phyloP scores from a whole-genome alignment of 2,888 invertebrate species.

The Caenorhabditis sulstoni region DNA sequence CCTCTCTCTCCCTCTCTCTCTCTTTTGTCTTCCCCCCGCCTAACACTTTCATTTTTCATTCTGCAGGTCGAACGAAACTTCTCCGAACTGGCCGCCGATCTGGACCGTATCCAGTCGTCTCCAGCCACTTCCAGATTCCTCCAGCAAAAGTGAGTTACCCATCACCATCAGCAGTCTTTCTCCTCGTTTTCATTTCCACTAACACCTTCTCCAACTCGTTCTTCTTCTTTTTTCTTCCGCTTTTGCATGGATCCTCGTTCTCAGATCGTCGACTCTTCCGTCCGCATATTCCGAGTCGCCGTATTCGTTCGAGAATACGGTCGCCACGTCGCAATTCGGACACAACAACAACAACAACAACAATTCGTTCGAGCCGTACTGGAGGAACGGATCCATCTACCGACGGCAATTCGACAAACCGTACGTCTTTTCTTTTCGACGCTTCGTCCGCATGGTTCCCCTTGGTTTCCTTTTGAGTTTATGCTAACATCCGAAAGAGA shows the following conservation, averaged over 20 bases:
- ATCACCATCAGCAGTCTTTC: background rate
- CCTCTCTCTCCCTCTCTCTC: constrained; percentile 30
- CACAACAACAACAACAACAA: constrained; percentile 47
- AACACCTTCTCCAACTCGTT: constrained; percentile 19
- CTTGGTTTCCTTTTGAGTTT: constrained; percentile 13
- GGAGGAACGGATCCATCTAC: constrained; percentile 78
- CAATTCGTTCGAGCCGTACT: constrained; percentile 75
- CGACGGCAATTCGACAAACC: constrained; percentile 71
- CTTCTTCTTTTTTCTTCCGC: constrained; percentile 2
- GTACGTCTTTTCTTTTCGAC: constrained; percentile 34
- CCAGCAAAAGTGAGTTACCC: constrained; percentile 53
- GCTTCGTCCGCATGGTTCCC: background rate
- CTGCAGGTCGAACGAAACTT: constrained; percentile 78
- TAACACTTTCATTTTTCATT: background rate
- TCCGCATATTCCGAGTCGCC: constrained; percentile 22
- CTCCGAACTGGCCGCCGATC: constrained; percentile 75
- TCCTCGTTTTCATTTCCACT: constrained; percentile 27
- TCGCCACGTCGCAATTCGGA: constrained; percentile 41
- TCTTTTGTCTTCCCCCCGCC: constrained; percentile 4
- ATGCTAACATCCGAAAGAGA: background rate
- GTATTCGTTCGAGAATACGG: constrained; percentile 55
- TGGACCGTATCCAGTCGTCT: constrained; percentile 73
- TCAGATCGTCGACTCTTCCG: constrained; percentile 51
- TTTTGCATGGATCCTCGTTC: constrained; percentile 42
- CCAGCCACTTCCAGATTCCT: constrained; percentile 53